Base-by-base conservation (phyloP, 2,888 invertebrate genomes). In the Pedicia rivosa region DNA sequence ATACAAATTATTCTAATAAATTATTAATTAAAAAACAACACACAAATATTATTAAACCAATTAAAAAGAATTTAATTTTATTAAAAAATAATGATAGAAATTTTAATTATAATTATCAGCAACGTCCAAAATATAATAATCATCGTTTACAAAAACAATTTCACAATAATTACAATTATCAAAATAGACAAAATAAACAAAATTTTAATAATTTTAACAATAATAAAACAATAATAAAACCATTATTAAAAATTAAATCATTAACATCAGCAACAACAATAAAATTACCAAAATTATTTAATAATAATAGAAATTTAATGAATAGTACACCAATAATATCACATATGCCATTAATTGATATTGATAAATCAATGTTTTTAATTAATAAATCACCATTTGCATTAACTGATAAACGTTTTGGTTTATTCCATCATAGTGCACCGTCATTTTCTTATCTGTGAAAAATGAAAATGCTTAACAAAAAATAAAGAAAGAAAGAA, bases 371-470 rank as follows among this genome's bases (percentile, higher is more conserved):
- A 25, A 37, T 42, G 12, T 28, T 40, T 9, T 30, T 43, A 12
- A 30, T 39, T 8, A 39, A 43, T 36, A 27, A 33, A 22, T 43
- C 39, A 13, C 40, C 43, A 38, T 40, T 42, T 37, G 42, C 25
- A 4, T 32, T 42, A 24, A 33, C 29, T 20, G 42, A 42, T 36
- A 32, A 14, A 34, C 28, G 39, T 20, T 40, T 42, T 28, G 43
- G 43, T 15, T 36, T 43, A 27, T 34, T 43, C 25, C 43, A 40
- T 39, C 43, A 43, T 37, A 26, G 37, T 20, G 37, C 43, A 14
- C 40, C 39, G 24, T 43, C 43, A 7, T 24, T 36, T 15, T 41
- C 43, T 1, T 43, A 41, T 29, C 36, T 33, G 30, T 42, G 26
- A 40, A 17, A 3, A n/a, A n/a, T n/a, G n/a, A n/a, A n/a, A n/a